Evolutionary conservation across 2,888 invertebrate genomes (phyloP).

Genomic region (Macrophya alboannulata): DNA sequence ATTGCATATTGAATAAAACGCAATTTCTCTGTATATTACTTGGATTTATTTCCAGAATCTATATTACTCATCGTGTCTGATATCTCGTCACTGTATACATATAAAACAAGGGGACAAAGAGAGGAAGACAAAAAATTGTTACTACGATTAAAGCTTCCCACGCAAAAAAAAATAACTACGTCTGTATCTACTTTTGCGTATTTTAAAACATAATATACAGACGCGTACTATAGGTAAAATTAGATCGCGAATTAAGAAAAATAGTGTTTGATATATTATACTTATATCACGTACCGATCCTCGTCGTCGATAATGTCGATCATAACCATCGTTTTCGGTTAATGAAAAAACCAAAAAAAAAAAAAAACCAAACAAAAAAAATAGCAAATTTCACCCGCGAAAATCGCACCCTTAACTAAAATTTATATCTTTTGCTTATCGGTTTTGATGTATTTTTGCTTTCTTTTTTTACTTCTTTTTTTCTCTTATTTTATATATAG

Average conservation of each 20-base stretch:
- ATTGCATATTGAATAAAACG: not conserved
- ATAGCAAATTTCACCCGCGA: not conserved
- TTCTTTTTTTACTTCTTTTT: not conserved
- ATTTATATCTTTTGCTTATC: not conserved
- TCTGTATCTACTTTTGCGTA: not conserved
- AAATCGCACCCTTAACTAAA: not conserved
- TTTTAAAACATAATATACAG: not conserved
- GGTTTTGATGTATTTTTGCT: not conserved
- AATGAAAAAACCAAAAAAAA: not conserved
- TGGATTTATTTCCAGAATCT: not conserved
- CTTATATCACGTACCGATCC: conserved; percentile 51
- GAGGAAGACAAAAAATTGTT: not conserved
- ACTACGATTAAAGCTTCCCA: not conserved
- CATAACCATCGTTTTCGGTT: conserved; percentile 30
- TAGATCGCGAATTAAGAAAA: not conserved
- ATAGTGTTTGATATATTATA: not conserved
- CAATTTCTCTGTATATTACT: not conserved
- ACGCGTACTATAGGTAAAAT: not conserved
- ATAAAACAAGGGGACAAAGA: not conserved
- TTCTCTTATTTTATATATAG: not conserved
- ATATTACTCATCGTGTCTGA: not conserved
- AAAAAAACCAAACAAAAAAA: not conserved
- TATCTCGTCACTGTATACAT: not conserved
- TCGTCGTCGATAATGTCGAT: conserved; percentile 55
- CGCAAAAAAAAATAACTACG: not conserved